Evolutionary conservation across 1,140 invertebrate species (phyloP), one percentile per base, ranked within the genome.

Genomic region (Steinernema khuongi): DNA sequence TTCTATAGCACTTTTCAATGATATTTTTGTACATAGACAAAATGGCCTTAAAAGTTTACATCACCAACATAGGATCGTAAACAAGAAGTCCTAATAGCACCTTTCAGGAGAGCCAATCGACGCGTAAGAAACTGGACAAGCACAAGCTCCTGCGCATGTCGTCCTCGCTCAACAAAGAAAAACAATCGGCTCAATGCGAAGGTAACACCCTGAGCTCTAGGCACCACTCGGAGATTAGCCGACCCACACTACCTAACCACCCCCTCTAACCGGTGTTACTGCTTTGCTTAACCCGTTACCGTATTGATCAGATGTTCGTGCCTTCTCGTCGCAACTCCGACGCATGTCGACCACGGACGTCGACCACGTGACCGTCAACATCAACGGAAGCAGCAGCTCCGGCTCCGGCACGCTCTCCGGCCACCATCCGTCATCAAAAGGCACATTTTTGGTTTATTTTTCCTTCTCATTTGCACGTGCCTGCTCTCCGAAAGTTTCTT

Each of bases 141-240:
- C 77, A 84, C 50, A 84, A 85, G 70, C 66, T 84, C n/a, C 67
- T 84, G 17, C 31, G 78, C n/a, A 81, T 83, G 77, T 81, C 78
- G 11, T 84, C 81, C 1, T 77, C 77, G 1, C 19, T 79, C 41
- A 77, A 81, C 44, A 72, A 76, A 50, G 81, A 81, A 26, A 73
- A 80, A n/a, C 71, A 75, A 70, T 41, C 1, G 30, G 31, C 70
- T 33, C 80, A 79, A 67, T 81, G 78, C 41, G 78, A 79, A 79
- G 77, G 78, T 81, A 29, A 71, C 17, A n/a, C n/a, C n/a, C n/a
- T n/a, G n/a, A n/a, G n/a, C n/a, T n/a, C n/a, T n/a, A n/a, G n/a
- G n/a, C n/a, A n/a, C n/a, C n/a, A n/a, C n/a, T n/a, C 19, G 29
- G 22, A n/a, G 28, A 79, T 19, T 28, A 73, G 7, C 18, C 67